Evolutionary conservation across 2,888 invertebrate species (phyloP), one percentile per base, ranked within the genome.

Genomic region (Amblyjoppa proteus): DNA sequence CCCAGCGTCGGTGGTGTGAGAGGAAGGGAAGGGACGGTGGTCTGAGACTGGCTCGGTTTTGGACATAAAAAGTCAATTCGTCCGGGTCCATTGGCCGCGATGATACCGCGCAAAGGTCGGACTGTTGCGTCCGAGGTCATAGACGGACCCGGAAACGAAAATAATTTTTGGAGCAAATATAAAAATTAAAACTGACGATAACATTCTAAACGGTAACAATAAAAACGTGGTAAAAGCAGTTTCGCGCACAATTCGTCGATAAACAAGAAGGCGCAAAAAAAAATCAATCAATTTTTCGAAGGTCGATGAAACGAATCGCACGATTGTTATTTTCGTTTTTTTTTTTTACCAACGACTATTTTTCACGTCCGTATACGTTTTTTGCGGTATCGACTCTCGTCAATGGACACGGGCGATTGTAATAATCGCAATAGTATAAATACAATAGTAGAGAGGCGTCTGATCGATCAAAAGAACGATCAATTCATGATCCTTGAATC

Each of bases 1-100:
- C 80, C 70, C 58, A 75, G 83, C 83, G 85, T 88, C 85, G 87
- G 74, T 84, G 85, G 87, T 84, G 89, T 78, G 91, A 87, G 83
- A 89, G 88, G 88, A 89, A 88, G 91, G 91, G 88, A 90, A 92
- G 93, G 93, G 93, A 93, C 93, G 93, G 93, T 93, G 92, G 88
- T 88, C 90, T 92, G 90, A 91, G 91, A 90, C 90, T 92, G 93
- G 93, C 93, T 93, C 92, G 93, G 92, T 93, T 93, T 89, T 91
- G 92, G 92, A 92, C 91, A 93, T 87, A 79, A 71, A 80, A 66
- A 73, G 64, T 73, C 66, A 80, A 64, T 66, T 66, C 66, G 53
- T 53, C 80, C 80, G 80, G 56, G 80, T 80, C 80, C 56, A 66
- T 73, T 66, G 45, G 13, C 6, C 38, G 41, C 49, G 56, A 31